These are phyloP conservation scores for Cyrtorhinus lividipennis DNA, from an alignment of 1,140 invertebrate genomes.

Conservation along the genomic window DNA sequence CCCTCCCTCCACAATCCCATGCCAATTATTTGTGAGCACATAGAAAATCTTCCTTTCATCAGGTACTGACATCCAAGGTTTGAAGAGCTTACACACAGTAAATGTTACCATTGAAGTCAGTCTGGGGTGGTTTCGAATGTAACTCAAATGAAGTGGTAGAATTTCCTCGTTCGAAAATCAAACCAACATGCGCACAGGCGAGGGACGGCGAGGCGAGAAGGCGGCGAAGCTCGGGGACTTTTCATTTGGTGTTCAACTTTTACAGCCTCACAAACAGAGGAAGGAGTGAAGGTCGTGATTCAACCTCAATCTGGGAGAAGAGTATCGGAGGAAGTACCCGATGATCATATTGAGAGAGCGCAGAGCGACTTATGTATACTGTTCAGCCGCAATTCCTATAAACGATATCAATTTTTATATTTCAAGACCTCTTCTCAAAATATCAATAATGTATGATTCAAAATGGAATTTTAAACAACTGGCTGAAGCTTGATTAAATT, in stretches of 20 bases:
- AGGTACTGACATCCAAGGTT: no score
- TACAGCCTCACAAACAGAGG: conserved; percentile 1
- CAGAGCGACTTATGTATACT: conserved; percentile 7
- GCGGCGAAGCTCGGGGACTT: not conserved
- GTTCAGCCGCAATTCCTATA: conserved; percentile 16
- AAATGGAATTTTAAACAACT: no score
- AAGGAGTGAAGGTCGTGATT: conserved; percentile 3
- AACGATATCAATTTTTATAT: conserved; percentile 8
- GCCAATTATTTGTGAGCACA: no score
- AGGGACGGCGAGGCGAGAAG: not conserved
- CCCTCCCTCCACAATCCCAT: no score
- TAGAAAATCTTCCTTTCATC: no score
- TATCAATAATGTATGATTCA: no score
- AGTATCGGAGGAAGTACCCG: conserved; percentile 8
- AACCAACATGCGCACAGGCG: conserved; percentile 1
- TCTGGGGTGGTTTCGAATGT: no score
- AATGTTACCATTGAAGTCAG: no score
- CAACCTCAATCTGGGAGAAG: conserved; percentile 5
- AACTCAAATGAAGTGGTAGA: no score
- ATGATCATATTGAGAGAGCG: not conserved
- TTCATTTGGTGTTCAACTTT: not conserved
- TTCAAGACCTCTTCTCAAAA: conserved; percentile 12
- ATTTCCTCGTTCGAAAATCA: no score
- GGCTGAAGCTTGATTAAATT: no score
- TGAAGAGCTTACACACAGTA: no score